Evolutionary conservation across 2,888 invertebrate genomes (phyloP).

Genomic region (Glyphotaelius pellucidus): DNA sequence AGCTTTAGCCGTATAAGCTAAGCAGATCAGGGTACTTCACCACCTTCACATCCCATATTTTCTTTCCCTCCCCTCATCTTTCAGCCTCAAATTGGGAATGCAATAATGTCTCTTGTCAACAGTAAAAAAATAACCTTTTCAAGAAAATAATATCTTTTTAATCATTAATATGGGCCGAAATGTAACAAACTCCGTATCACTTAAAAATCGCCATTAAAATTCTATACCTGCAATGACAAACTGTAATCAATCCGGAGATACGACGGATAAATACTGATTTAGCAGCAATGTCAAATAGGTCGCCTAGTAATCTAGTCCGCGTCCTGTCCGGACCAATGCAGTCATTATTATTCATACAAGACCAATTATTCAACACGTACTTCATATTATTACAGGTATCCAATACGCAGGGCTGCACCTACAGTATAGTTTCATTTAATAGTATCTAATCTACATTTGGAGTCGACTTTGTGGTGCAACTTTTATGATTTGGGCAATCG

Average conservation of each 20-base stretch:
- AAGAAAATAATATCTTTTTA: too few species aligned
- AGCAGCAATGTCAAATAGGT: conserved; percentile 4
- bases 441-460: too few species aligned
- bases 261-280: not conserved
- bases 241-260: not conserved
- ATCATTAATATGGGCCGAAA: not conserved
- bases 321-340: not conserved
- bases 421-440: not conserved
- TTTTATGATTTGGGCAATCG: too few species aligned
- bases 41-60: too few species aligned
- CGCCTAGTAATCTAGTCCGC: not conserved
- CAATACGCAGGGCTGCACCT: not conserved
- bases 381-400: not conserved
- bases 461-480: too few species aligned
- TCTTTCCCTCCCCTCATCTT: too few species aligned
- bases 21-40: too few species aligned
- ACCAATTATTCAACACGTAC: not conserved
- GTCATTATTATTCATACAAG: conserved; percentile 5
- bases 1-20: too few species aligned
- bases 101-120: too few species aligned
- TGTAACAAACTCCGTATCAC: not conserved
- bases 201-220: not conserved
- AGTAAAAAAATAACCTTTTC: too few species aligned
- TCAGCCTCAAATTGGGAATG: too few species aligned
- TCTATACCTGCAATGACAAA: not conserved